These are phyloP conservation scores for Plotosus lineatus DNA, from an alignment of 2,113 vertebrate genomes.

Conservation along the genomic window DNA sequence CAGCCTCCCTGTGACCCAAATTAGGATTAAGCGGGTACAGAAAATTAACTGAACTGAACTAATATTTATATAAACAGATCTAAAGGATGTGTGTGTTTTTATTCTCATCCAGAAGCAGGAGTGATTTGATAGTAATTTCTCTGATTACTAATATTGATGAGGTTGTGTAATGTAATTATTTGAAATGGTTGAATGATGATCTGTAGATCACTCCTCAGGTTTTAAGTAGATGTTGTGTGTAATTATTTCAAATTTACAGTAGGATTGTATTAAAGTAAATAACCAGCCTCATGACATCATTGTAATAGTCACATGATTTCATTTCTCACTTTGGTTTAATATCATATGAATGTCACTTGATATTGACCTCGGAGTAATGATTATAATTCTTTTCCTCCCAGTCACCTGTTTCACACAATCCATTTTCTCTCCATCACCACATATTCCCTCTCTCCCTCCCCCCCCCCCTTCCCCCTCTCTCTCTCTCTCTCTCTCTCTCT, in stretches of 20 bases:
- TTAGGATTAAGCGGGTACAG: no score
- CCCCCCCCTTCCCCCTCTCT: no score
- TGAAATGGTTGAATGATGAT: neutral
- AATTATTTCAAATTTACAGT: neutral
- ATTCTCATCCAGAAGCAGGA: neutral
- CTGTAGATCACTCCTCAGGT: neutral
- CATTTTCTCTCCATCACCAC: conserved; percentile 65
- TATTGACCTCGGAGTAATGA: conserved; percentile 4
- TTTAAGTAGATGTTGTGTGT: neutral
- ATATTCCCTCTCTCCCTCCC: conserved; percentile 56
- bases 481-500: conserved; percentile 16
- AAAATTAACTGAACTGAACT: no score
- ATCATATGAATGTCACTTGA: conserved; percentile 16
- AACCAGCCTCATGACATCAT: conserved; percentile 25
- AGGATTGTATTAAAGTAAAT: neutral
- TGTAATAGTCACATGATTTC: conserved; percentile 28
- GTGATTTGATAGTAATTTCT: no score
- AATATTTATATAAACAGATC: no score
- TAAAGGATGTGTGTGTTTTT: neutral
- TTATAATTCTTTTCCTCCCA: conserved; percentile 67
- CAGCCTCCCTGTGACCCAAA: no score
- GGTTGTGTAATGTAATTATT: no score
- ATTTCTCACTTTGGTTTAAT: conserved; percentile 23
- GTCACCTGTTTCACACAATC: conserved; percentile 72
- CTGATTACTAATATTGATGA: no score